Evolutionary conservation across 2,113 vertebrate genomes (phyloP).

Genomic region (Ceyx margarethae): DNA sequence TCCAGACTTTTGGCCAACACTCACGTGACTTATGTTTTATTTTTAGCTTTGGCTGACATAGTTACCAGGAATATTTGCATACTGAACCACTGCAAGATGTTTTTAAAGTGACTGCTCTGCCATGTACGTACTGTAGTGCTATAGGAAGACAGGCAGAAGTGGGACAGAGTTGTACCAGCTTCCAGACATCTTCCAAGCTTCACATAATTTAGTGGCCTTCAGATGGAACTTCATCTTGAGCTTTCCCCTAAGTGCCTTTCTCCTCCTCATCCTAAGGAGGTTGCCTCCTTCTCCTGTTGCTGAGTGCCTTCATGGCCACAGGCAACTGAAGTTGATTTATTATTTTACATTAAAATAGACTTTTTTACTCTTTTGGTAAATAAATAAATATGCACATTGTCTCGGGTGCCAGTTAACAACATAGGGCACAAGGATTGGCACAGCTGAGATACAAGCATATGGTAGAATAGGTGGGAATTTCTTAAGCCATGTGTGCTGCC

Average conservation of each 20-base stretch:
- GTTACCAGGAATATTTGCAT: background rate
- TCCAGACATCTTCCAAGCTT: background rate
- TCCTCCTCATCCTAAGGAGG: background rate
- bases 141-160: background rate
- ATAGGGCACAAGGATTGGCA: background rate
- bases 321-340: background rate
- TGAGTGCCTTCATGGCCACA: background rate
- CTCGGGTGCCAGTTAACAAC: background rate
- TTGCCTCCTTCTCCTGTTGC: background rate
- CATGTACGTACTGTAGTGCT: background rate
- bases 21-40: background rate
- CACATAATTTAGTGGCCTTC: background rate
- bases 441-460: background rate
- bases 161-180: background rate
- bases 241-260: background rate
- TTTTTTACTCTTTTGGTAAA: background rate
- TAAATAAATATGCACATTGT: background rate
- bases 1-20: background rate
- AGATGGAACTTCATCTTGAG: background rate
- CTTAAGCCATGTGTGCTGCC: background rate
- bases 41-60: constrained; percentile 35
- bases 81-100: background rate
- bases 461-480: background rate
- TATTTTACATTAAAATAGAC: background rate
- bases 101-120: background rate